Base-by-base conservation (phyloP, 2,888 invertebrate species). In the Andrena flavipes region DNA sequence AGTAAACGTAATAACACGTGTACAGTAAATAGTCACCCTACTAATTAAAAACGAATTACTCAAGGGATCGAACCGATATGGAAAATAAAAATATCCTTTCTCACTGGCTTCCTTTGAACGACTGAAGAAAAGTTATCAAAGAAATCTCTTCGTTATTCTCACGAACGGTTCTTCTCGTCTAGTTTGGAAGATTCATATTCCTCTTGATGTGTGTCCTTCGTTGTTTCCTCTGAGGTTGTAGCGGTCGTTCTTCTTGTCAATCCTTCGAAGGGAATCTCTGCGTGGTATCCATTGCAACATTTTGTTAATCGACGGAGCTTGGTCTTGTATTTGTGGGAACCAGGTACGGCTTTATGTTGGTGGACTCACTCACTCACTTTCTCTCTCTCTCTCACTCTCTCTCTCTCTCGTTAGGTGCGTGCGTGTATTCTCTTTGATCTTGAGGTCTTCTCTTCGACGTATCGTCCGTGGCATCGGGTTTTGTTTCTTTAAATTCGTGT, bases 261-360 rank as follows among this genome's bases (percentile, higher is more conserved):
- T 74, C 63, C 79, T 71, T 69, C 23, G 26, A 16, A 75, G 65
- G 56, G 67, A 59, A 49, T 74, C 35, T 87, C 42, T 71, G 7
- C 76, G 59, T 67, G 73, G 60, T 67, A 72, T 80, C 84, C 81
- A 49, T 81, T 82, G 72, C 65, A 30, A 42, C 42, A 76, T 23
- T 23, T 73, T 54, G 42, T 75, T 83, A 79, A 71, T 80, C 72
- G 70, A 67, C 60, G 79, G 59, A 26, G 71, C 68, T 76, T 84
- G 73, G 79, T 78, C 73, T 87, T 73, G 87, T 84, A 85, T 81
- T 70, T 88, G 88, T 88, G 88, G 88, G 88, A 88, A 88, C 88
- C 88, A 88, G 88, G 88, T 87, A 89, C 88, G 88, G 85, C 88
- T 89, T 89, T 85, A 78, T 84, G 82, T 78, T 67, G 87, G 87